Percentiles rank a stretch among this genome's conserved stretches.
These are phyloP conservation scores for Labeo catla DNA, from an alignment of 2,113 vertebrate species.

Conservation along the genomic window DNA sequence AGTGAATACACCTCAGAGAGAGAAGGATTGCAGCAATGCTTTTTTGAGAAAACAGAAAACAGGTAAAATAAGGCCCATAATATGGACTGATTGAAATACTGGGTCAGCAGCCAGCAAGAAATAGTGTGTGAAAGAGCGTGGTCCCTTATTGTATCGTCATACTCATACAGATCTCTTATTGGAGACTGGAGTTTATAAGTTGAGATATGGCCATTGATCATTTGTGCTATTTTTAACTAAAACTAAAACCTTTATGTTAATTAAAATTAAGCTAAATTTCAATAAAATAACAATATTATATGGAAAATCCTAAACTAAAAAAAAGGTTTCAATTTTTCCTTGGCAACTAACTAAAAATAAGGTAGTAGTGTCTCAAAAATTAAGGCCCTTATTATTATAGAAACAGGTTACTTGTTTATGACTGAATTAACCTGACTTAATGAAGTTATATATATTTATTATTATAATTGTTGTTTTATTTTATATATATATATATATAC, in stretches of 20 bases:
- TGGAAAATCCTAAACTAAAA: too few species aligned
- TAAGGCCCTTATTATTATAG: too few species aligned
- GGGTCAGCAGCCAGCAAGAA: not conserved
- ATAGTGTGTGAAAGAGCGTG: not conserved
- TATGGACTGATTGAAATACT: not conserved
- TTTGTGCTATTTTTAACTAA: not conserved
- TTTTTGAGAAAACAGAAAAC: not conserved
- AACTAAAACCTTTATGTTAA: not conserved
- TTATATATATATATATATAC: too few species aligned
- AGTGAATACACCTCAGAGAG: not conserved
- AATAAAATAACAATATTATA: too few species aligned
- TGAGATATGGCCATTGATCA: not conserved
- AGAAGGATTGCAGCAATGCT: not conserved
- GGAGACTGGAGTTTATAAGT: not conserved
- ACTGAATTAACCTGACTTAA: too few species aligned
- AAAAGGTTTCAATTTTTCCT: too few species aligned
- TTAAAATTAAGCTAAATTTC: not conserved
- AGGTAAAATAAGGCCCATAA: not conserved
- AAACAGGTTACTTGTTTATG: too few species aligned
- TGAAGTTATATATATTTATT: too few species aligned
- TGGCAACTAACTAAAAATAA: too few species aligned
- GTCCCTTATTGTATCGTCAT: not conserved
- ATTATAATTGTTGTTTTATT: too few species aligned
- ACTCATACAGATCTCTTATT: not conserved
- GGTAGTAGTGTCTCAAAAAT: too few species aligned